phyloP scores from a whole-genome alignment of 1,140 invertebrate species.

The Listronotus oregonensis region DNA sequence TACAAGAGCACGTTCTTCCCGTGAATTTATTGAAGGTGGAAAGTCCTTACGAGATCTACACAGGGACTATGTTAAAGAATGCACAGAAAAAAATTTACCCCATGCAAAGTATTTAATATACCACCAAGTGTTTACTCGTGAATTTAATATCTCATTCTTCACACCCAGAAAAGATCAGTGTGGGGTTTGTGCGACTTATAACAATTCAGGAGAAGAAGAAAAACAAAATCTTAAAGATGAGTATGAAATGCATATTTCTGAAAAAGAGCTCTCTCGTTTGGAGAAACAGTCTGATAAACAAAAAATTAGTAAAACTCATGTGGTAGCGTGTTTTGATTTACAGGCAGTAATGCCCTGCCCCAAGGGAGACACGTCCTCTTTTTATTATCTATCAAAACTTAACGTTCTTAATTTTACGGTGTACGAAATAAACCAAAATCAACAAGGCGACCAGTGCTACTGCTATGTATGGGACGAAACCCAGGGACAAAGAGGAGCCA shows the following conservation, averaged over 20 bases:
- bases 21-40: conserved; percentile 6
- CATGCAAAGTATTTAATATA: not conserved
- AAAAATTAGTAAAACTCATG: not conserved
- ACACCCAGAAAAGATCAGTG: not conserved
- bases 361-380: conserved; percentile 35
- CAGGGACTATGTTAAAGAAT: too few species aligned
- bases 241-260: too few species aligned
- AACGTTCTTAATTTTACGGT: conserved; percentile 45
- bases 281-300: not conserved
- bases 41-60: not conserved
- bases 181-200: not conserved
- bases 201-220: too few species aligned
- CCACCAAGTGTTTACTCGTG: not conserved
- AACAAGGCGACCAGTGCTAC: too few species aligned
- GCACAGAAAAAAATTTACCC: too few species aligned
- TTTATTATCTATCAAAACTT: conserved; percentile 47
- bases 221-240: too few species aligned
- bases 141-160: conserved; percentile 7
- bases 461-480: too few species aligned
- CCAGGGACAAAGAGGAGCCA: conserved; percentile 31
- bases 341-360: conserved; percentile 35
- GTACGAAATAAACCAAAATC: too few species aligned
- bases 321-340: conserved; percentile 41
- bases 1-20: not conserved
- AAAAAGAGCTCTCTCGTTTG: too few species aligned